Base-by-base conservation (phyloP, 2,888 invertebrate species). In the Entomobrya multifasciata region DNA sequence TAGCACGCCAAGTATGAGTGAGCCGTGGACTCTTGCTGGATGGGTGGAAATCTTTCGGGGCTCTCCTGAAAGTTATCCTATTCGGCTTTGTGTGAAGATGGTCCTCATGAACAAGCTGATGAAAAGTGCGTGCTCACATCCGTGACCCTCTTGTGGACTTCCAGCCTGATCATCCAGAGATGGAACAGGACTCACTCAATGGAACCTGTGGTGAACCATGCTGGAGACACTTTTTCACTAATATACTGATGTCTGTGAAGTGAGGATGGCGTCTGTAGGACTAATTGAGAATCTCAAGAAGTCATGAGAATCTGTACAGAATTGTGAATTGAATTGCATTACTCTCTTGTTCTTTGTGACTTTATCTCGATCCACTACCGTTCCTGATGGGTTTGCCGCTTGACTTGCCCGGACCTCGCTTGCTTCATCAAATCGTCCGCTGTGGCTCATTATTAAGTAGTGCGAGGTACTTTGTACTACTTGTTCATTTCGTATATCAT, bases 161-260 rank as follows among this genome's bases (percentile, higher is more conserved):
- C 97, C 96, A 67, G 96, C 96, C 92, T 96, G 95, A 91, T 97
- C 97, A 92, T 97, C 97, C 22, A 97, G 95, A 52, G 97, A 97
- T 6, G 97, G 97, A 27, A 97, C 97, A 83, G 97, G 97, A n/a
- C n/a, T n/a, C n/a, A 92, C 97, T 97, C 91, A 97, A 94, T 36
- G 97, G 97, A 52, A 97, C 97, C 78, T 97, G 97, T 3, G 90
- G 90, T 30, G 90, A 90, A 47, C 90, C 90, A 74, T 91, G 90
- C 83, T 89, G 89, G 89, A 87, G 89, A 90, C 90, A 80, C 86
- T 49, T 85, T 85, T 13, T 80, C 86, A 22, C 81, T 86, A 5
- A 57, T 65, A 27, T 82, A 47, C 57, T 88, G 86, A 44, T 85
- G 88, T 85, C 90, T 89, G 55, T 90, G 88, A 41, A 90, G 82